Evolutionary conservation across 1,140 invertebrate genomes (phyloP).

Genomic region (Diorhabda sublineata): DNA sequence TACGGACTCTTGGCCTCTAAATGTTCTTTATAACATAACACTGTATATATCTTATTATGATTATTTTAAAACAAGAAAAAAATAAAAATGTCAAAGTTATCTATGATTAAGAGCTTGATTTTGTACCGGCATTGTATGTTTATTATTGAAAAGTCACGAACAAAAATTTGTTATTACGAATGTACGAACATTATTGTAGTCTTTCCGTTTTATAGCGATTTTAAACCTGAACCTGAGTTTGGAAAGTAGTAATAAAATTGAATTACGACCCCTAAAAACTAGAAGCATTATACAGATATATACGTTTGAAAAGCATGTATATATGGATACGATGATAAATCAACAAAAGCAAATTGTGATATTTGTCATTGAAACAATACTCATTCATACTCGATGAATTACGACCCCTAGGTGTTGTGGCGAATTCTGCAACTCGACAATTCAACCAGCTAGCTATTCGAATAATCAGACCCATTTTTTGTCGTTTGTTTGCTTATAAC

Average conservation of each 20-base stretch:
- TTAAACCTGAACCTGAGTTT: neutral
- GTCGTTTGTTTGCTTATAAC: no score
- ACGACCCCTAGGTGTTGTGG: constrained; percentile 1
- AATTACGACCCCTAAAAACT: neutral
- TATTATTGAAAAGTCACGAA: no score
- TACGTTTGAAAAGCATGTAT: neutral
- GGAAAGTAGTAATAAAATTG: neutral
- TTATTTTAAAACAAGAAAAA: no score
- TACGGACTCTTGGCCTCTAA: no score
- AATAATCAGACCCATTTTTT: no score
- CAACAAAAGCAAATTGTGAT: constrained; percentile 2
- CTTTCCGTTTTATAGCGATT: neutral
- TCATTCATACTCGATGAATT: neutral
- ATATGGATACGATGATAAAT: constrained; percentile 3
- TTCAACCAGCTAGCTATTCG: neutral
- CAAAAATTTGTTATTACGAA: no score
- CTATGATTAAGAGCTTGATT: no score
- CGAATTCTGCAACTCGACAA: neutral
- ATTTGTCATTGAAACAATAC: constrained; percentile 2
- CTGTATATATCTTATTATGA: no score
- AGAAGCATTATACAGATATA: neutral
- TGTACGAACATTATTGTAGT: no score
- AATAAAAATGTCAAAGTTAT: no score
- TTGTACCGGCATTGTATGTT: no score
- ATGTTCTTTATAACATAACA: no score